Base-by-base conservation (phyloP, 92 coral and sea anemone genomes). In the Scolanthus callimorphus region DNA sequence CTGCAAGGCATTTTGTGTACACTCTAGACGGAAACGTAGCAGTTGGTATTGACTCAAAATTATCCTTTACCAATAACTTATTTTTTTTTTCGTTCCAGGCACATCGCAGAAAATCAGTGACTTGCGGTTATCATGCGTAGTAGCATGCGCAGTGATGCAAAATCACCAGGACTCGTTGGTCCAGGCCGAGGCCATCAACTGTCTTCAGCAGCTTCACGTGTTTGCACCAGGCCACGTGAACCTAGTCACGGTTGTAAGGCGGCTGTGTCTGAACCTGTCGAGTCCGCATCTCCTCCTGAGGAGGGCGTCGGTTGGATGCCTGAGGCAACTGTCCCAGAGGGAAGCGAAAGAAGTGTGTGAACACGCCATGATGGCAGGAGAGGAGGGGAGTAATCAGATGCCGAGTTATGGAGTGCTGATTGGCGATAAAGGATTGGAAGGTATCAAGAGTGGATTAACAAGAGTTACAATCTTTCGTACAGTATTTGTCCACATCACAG, bases 281-380 rank as follows among this genome's bases (percentile, higher is more conserved):
- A 94, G 99, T 58, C 97, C 99, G 22, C 99, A 94, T 53, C 85
- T 94, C 48, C 80, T 94, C 47, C 78, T 94, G 4, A 82, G 99
- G 30, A 81, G 97, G 70, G 99, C 99, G 23, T 86, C 99, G 28
- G 94, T 94, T 55, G 99, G 96, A 13, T 94, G 99, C 62, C 73
- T 94, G 19, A 88, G 99, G 39, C 99, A 94, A 64, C 73, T 94
- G 75, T 89, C 99, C 44, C 99, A 94, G 64, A 63, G 99, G 39
- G 99, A 94, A 51, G 95, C 99, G n/a, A 89, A 89, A 59, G 97
- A 94, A 37, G 99, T 94, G 27, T 94, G 99, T 74, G 99, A 94
- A 71, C 90, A 94, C 55, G 99, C 97, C 25, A 76, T 78, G 72
- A 85, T 90, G 15, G 91, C 97, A 25, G 91, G 83, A 15, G 96